A percentile compares a stretch with the other conserved stretches of the same genome.
phyloP scores from a whole-genome alignment of 2,888 invertebrate genomes.

The Trissoscelio sp. region DNA sequence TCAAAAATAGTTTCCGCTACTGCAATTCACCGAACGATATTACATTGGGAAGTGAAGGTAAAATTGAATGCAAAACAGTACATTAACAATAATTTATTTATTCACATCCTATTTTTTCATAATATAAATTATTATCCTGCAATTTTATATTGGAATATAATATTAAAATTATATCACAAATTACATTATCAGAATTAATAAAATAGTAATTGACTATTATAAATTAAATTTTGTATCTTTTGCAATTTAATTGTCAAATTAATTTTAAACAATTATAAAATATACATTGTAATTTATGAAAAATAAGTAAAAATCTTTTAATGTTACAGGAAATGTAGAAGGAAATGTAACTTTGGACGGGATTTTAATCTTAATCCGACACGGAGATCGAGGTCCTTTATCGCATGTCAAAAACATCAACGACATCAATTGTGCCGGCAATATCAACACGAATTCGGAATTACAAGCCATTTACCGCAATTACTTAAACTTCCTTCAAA shows the following conservation, averaged over 20 bases:
- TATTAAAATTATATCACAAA: too few relatives aligned
- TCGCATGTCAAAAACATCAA: slow-evolving; percentile 92
- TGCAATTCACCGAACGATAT: slow-evolving; percentile 91
- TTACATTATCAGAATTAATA: too few relatives aligned
- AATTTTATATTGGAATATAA: too few relatives aligned
- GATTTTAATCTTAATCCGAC: slow-evolving; percentile 90
- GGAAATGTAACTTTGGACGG: slow-evolving; percentile 88
- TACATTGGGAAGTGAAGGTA: slow-evolving; percentile 90
- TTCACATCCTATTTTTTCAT: too few relatives aligned
- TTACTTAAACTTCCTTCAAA: slow-evolving; percentile 78
- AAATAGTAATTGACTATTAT: not conserved
- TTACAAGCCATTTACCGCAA: slow-evolving; percentile 77
- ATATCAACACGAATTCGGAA: slow-evolving; percentile 77
- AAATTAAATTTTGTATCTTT: too few relatives aligned
- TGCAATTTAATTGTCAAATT: not conserved
- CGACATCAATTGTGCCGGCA: slow-evolving; percentile 89
- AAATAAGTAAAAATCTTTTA: too few relatives aligned
- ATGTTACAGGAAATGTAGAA: slow-evolving; percentile 82
- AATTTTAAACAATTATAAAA: not conserved
- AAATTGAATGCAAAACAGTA: too few relatives aligned
- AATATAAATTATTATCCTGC: too few relatives aligned
- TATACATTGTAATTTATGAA: too few relatives aligned
- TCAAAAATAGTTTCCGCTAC: slow-evolving; percentile 87
- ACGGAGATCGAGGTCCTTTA: slow-evolving; percentile 95
- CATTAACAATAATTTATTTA: too few relatives aligned